Conservation (phyloP, 2,797 vertebrate species). For the Lepilemur ruficaudatus region DNA sequence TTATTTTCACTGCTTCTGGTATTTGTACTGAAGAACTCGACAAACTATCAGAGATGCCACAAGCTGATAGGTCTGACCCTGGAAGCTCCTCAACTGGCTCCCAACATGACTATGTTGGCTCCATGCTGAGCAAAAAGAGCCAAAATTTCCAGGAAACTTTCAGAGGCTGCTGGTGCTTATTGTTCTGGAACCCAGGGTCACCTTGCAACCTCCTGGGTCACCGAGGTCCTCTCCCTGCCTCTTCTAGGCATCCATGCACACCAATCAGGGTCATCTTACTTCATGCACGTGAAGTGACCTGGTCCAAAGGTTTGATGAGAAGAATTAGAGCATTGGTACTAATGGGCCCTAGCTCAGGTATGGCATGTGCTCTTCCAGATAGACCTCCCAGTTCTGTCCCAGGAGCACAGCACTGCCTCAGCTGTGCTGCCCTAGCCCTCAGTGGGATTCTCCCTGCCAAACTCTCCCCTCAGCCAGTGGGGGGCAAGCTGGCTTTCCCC, state of each 20-base stretch:
- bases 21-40: neutral
- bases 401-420: neutral
- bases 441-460: neutral
- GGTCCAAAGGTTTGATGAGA: neutral
- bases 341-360: neutral
- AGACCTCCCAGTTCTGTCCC: neutral
- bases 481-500: neutral
- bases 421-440: neutral
- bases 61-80: neutral
- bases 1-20: neutral
- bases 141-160: neutral
- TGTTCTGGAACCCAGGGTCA: neutral
- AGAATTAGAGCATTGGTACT: neutral
- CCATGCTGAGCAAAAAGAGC: neutral
- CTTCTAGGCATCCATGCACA: neutral
- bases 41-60: neutral
- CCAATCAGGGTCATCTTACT: neutral
- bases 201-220: neutral
- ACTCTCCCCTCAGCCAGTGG: neutral
- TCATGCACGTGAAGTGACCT: neutral
- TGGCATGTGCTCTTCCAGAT: neutral
- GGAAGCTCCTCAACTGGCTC: neutral
- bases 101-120: neutral
- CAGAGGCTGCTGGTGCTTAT: neutral
- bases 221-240: neutral